Evolutionary conservation across 2,797 vertebrate genomes (phyloP), one percentile per base, ranked within the genome.

Genomic region (Rhynchonycteris naso): DNA sequence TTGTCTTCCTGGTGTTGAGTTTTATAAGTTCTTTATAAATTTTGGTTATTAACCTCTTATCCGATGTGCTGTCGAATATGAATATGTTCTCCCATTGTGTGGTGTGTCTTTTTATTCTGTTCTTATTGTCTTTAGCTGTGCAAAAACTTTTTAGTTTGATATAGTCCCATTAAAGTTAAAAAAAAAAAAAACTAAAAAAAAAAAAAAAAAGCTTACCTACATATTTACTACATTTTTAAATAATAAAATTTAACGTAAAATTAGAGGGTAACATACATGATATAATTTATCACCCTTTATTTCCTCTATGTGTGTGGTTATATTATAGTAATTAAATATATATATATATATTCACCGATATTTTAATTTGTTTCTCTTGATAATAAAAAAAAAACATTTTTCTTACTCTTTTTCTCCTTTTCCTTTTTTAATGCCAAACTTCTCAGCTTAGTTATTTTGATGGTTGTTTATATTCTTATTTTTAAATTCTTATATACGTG

Each of bases 161-260:
- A n/a, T n/a, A n/a, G n/a, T n/a, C n/a, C n/a, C n/a, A n/a, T n/a
- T n/a, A n/a, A n/a, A n/a, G n/a, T n/a, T n/a, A n/a, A n/a, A n/a
- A n/a, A n/a, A n/a, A n/a, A n/a, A n/a, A n/a, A n/a, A n/a, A n/a
- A n/a, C n/a, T n/a, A n/a, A n/a, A n/a, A n/a, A n/a, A n/a, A n/a
- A n/a, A n/a, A n/a, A n/a, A n/a, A n/a, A 50, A 95, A 75, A 76
- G 10, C 12, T 68, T 76, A 30, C 0, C 14, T 78, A 5, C 7
- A 9, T 56, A 54, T 76, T 38, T 76, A 63, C 43, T 90, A 54
- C 0, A 95, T n/a, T 78, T 96, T 92, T 28, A 84, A 90, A 38
- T 71, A 61, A n/a, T 56, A 68, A 78, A 8, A 33, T 78, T 90
- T 58, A 93, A 79, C 5, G 87, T 71, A 90, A 72, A 68, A 26